Percentiles rank a stretch among this genome's conserved stretches.
Evolutionary conservation across 2,113 vertebrate species (phyloP).

Genomic region (human): GRCh38 chr3:99108501-99109000

Average conservation of each 20-base stretch:
- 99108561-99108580: conserved; percentile 5
- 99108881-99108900: not conserved
- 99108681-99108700: conserved; percentile 39
- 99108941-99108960: not conserved
- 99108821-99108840: not conserved
- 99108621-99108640: conserved; percentile 58
- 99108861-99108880: not conserved
- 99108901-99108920: not conserved
- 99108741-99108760: not conserved
- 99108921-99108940: not conserved
- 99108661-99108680: conserved; percentile 48
- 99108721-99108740: not conserved
- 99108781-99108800: not conserved
- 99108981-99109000: not conserved
- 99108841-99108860: not conserved
- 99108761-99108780: not conserved
- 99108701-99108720: not conserved
- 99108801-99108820: not conserved
- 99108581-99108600: not conserved
- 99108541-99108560: not conserved
- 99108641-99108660: not conserved
- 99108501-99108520: conserved; percentile 2
- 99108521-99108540: not conserved
- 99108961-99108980: not conserved
- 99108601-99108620: conserved; percentile 42